Evolutionary conservation across 1,140 invertebrate species (phyloP), one percentile per base, ranked within the genome.

Genomic region (Mamestra configurata): DNA sequence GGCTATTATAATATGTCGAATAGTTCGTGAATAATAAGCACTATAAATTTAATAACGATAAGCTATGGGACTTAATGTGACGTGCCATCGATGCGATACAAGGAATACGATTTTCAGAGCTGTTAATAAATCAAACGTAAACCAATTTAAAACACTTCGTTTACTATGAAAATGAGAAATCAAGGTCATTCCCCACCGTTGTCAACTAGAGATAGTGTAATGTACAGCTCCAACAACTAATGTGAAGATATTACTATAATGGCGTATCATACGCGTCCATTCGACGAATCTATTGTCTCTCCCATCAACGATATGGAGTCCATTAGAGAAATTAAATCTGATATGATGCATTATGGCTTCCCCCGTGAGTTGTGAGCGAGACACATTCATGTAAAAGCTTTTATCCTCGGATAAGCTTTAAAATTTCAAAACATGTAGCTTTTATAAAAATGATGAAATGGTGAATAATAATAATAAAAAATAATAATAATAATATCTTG

Each of bases 271-370:
- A 68, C 70, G 31, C 22, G 59, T 49, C 61, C 18, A 46, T 22
- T 75, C 35, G 24, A 4, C 20, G 20, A 20, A 76, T 76, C 20
- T 55, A 70, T 79, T 61, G 43, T 68, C 43, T 51, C 40, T 22
- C 40, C 73, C 72, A 59, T 59, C 55, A 59, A 10, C 27, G 31
- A 27, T 75, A 75, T 75, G 27, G 22, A 43, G 66, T 70, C 66
- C 66, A 70, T 70, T 70, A 70, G 6, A 49, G 11, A 22, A n/a
- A 70, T 70, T 49, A 49, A 70, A 49, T 27, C 43, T 22, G 66
- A 40, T 51, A 31, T 51, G 66, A 70, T 70, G 66, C 66, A 49
- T 70, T 46, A 15, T 51, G 40, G 22, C 18, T 31, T 31, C 15
- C 10, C 59, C n/a, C 40, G 40, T 10, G 40, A 57, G n/a, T 13